These are phyloP conservation scores for Psittacara wagleri DNA, from an alignment of 2,113 vertebrate genomes.

Conservation along the genomic window DNA sequence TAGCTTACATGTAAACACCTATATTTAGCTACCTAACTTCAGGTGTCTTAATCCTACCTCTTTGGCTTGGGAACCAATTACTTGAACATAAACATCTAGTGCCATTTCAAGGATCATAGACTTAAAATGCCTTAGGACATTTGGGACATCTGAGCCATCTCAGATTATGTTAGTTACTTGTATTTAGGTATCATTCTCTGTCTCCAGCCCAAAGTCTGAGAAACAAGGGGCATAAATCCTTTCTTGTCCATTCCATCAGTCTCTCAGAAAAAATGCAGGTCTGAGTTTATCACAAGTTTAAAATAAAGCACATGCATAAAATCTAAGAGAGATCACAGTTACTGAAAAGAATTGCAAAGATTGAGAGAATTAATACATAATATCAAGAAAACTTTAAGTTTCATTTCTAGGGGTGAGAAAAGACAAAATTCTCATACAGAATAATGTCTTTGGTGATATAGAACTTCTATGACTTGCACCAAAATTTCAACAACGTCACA, in stretches of 20 bases:
- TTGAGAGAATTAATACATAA: not conserved
- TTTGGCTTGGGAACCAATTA: not conserved
- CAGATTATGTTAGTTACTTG: not conserved
- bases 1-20: not conserved
- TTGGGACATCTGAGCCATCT: not conserved
- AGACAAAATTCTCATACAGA: not conserved
- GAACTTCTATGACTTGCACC: not conserved
- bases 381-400: not conserved
- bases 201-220: not conserved
- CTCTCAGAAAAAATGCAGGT: not conserved
- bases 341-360: not conserved
- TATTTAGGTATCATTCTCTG: not conserved
- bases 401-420: not conserved
- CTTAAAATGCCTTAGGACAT: not conserved
- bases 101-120: not conserved
- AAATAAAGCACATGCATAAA: not conserved
- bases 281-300: not conserved
- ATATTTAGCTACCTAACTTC: not conserved
- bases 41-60: not conserved
- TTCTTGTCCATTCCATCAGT: not conserved
- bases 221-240: not conserved
- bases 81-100: not conserved
- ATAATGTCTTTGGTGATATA: not conserved
- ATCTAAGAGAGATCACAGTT: not conserved
- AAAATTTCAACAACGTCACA: not conserved